phyloP scores from a whole-genome alignment of 2,888 invertebrate species.

The Serrognathus titanus region DNA sequence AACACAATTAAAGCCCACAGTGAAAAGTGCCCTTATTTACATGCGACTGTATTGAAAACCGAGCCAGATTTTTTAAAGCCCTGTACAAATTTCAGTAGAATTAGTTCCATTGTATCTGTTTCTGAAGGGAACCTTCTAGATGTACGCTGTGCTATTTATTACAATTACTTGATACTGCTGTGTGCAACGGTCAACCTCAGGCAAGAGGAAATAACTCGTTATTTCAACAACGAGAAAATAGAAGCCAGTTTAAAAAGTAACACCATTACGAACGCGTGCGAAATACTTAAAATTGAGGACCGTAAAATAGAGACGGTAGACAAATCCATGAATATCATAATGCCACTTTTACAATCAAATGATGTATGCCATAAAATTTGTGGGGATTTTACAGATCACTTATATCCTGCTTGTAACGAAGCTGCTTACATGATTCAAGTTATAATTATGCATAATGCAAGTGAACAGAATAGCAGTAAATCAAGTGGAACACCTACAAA shows the following conservation, averaged over 20 bases:
- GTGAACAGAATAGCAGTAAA: too few relatives aligned
- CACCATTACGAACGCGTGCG: not conserved
- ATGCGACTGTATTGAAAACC: constrained; percentile 11
- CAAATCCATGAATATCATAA: not conserved
- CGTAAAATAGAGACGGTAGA: not conserved
- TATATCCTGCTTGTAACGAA: constrained; percentile 2
- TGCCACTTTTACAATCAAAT: not conserved
- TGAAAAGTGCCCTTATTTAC: constrained; percentile 21
- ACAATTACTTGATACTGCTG: constrained; percentile 23
- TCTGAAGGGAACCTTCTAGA: constrained; percentile 14
- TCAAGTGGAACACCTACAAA: too few relatives aligned
- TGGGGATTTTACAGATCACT: constrained; percentile 5
- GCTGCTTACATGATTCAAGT: constrained; percentile 1
- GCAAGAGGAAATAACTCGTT: not conserved
- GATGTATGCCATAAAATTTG: constrained; percentile 3
- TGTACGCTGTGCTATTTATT: constrained; percentile 30
- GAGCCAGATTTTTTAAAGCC: constrained; percentile 16
- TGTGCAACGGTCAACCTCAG: not conserved
- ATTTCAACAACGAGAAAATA: not conserved
- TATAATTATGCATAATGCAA: too few relatives aligned
- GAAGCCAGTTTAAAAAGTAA: not conserved
- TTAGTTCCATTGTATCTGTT: constrained; percentile 13
- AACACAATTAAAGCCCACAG: not conserved
- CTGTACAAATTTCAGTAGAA: constrained; percentile 24
- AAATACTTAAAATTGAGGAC: not conserved